Evolutionary conservation across 2,113 vertebrate genomes (phyloP), one percentile per base, ranked within the genome.

Genomic region (Mustela nigripes): DNA sequence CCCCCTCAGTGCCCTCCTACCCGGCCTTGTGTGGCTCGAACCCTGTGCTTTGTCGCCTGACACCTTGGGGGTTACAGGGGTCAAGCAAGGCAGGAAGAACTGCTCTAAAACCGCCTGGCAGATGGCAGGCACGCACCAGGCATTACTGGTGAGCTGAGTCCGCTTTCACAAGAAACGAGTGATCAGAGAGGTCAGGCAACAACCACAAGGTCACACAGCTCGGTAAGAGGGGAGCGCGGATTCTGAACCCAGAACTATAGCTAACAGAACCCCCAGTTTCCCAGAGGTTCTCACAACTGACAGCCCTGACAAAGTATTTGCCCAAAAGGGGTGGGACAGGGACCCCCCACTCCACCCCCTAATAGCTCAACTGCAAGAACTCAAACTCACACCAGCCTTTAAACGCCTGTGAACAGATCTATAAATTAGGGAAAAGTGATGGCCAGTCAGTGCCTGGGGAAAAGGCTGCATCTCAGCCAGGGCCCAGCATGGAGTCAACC

Each of bases 11-110:
- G 39, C 58, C 24, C 45, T 48, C 63, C 73, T 3, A 22, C 14
- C 11, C 16, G 50, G 18, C 11, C 33, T n/a, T 12, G 0, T 0
- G 1, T 1, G 9, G 53, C 22, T 63, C 4, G 5, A 73, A 48
- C 36, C 1, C 24, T 12, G 18, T 28, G 60, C 65, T 42, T 22
- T 42, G 65, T 60, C 14, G 4, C 3, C 36, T 15, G 39, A n/a
- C 26, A 7, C 62, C 22, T 11, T 1, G 21, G 78, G 42, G 48
- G 33, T 15, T 6, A 4, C 8, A 6, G 31, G 31, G 2, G 21
- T 14, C 81, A 48, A 26, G 74, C 81, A 39, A 26, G 74, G 50
- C 18, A 18, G 31, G 31, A 65, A 48, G 7, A 24, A 31, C 22
- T 73, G 0, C 22, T 48, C 73, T 33, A 50, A 74, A 81, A 28